A percentile compares a stretch with the other conserved stretches of the same genome.
Conservation (phyloP, 2,797 vertebrate genomes). For the Eulemur albifrons region DNA sequence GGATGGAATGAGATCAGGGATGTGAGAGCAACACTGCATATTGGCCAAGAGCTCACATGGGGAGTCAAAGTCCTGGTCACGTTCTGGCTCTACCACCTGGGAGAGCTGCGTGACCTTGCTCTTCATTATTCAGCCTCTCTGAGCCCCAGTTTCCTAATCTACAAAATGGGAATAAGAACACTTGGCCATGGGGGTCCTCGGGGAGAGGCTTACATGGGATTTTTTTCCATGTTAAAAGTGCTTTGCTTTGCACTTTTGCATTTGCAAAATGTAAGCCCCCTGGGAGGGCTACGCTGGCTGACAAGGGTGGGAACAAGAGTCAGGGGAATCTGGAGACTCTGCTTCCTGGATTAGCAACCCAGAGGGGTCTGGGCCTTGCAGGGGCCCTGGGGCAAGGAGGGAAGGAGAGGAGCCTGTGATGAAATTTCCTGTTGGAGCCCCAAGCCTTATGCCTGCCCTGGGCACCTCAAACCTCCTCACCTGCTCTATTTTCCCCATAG, state of each 20-base stretch:
- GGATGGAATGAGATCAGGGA: not conserved
- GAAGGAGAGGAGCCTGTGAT: not conserved
- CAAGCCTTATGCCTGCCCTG: not conserved
- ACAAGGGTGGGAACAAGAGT: not conserved
- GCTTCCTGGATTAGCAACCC: not conserved
- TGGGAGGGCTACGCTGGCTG: not conserved
- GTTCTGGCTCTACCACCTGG: not conserved
- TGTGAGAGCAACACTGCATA: rapidly evolving
- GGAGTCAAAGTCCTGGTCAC: not conserved
- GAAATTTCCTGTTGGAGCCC: not conserved
- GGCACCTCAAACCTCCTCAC: no score
- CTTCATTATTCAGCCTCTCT: not conserved
- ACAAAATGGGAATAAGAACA: not conserved
- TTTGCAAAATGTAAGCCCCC: not conserved
- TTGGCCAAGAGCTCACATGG: rapidly evolving
- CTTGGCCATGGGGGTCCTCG: not conserved
- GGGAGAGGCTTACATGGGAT: not conserved
- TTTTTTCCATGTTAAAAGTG: not conserved
- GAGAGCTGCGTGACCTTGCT: not conserved
- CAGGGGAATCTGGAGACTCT: not conserved
- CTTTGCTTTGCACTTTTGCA: not conserved
- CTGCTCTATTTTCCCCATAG: not conserved
- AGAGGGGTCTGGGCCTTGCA: not conserved
- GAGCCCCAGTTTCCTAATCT: not conserved
- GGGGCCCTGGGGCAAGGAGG: not conserved